Evolutionary conservation across 2,797 vertebrate genomes (phyloP), one percentile per base, ranked within the genome.

Genomic region (Coccyzus lansbergi): DNA sequence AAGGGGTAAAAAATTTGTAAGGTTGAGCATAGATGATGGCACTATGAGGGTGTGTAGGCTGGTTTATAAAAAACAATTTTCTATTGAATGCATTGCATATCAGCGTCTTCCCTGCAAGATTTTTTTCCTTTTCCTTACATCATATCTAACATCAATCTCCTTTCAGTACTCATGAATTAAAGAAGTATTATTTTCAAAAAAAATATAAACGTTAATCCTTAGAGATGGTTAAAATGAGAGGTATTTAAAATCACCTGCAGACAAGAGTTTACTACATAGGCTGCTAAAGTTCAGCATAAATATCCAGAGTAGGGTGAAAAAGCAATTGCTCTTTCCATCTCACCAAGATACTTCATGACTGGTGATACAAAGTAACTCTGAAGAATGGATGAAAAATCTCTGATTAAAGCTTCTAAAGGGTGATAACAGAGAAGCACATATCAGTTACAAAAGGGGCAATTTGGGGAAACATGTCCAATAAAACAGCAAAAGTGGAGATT

Each of bases 1-100:
- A 49, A 34, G 51, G 34, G 64, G 75, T 93, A 82, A 56, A 76
- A 95, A 48, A 95, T 95, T 79, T 86, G 22, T 70, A 81, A 91
- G 59, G 40, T 16, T 88, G 86, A 93, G 31, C 53, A 42, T 46
- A 56, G 48, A 95, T 65, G 11, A 38, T 94, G 76, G 29, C 42
- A 64, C 19, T 77, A 7, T 42, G 59, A 56, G 29, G 29, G 6
- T 77, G 51, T 34, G 38, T 52, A 67, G 69, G 83, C 83, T 94
- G 90, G 31, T 59, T 55, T 70, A 85, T 15, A 70, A 83, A 28
- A 28, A 31, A n/a, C 62, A 48, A 69, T 83, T 83, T 93, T 94
- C 29, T 86, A 34, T 3, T 78, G 67, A 94, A 86, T 83, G 70
- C 15, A 33, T 79, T 78, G 20, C 15, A 33, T 81, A 76, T 86